phyloP scores from a whole-genome alignment of 2,888 invertebrate genomes.

The Hirtodrosophila confusa region DNA sequence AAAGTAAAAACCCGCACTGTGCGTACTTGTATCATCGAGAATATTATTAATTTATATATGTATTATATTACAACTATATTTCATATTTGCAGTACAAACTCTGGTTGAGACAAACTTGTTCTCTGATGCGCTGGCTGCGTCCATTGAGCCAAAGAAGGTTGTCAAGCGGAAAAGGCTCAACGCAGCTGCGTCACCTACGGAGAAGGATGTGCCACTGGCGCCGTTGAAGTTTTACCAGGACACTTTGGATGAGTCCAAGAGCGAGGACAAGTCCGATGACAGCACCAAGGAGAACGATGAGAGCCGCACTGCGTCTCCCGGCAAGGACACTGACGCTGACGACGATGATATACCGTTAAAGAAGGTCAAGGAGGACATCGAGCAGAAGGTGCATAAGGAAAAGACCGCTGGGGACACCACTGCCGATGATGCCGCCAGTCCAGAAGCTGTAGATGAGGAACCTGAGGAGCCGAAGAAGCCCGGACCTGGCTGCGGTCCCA shows the following conservation, averaged over 20 bases:
- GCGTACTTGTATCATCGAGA: neutral
- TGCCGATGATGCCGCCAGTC: slow-evolving; percentile 36
- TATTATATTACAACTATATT: too few species aligned
- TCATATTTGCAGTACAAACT: slow-evolving; percentile 86
- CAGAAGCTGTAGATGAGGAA: slow-evolving; percentile 64
- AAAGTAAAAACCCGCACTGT: slow-evolving; percentile 18
- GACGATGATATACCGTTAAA: slow-evolving; percentile 84
- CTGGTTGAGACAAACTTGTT: slow-evolving; percentile 96
- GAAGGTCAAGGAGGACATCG: slow-evolving; percentile 83
- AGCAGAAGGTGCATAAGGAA: slow-evolving; percentile 81
- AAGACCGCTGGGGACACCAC: slow-evolving; percentile 42
- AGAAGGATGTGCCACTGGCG: slow-evolving; percentile 88
- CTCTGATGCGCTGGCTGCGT: slow-evolving; percentile 94
- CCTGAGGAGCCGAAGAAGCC: slow-evolving; percentile 77
- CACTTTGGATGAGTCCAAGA: slow-evolving; percentile 88
- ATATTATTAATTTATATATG: neutral
- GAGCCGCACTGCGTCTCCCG: slow-evolving; percentile 38
- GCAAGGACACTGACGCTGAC: slow-evolving; percentile 75
- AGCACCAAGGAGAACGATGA: slow-evolving; percentile 74
- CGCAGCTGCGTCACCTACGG: slow-evolving; percentile 83
- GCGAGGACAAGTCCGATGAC: slow-evolving; percentile 75
- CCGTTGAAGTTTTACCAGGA: slow-evolving; percentile 95
- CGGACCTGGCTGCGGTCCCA: slow-evolving; percentile 84
- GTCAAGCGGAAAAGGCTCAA: slow-evolving; percentile 91
- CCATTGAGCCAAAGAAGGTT: slow-evolving; percentile 89